Evolutionary conservation across 2,797 vertebrate species (phyloP).

Genomic region (Carcharodon carcharias): DNA sequence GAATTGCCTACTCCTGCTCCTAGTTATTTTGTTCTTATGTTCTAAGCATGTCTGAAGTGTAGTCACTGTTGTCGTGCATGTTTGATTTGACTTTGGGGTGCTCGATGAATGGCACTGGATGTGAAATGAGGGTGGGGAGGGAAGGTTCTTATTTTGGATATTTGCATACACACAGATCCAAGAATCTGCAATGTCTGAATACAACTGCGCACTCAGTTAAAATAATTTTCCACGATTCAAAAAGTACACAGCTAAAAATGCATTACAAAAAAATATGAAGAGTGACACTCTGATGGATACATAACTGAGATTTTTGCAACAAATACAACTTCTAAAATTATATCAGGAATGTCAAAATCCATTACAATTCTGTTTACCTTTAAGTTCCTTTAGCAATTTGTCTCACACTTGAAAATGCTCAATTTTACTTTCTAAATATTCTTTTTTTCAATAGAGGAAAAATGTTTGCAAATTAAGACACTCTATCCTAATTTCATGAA

Average conservation of each 20-base stretch:
- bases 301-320: not conserved
- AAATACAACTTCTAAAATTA: not conserved
- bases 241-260: not conserved
- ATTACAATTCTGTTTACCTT: not conserved
- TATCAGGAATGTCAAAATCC: not conserved
- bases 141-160: not conserved
- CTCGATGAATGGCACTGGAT: not conserved
- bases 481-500: not conserved
- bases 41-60: not conserved
- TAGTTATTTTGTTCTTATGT: no score
- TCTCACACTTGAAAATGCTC: not conserved
- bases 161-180: not conserved
- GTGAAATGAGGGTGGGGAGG: not conserved
- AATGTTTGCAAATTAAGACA: not conserved
- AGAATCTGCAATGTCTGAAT: not conserved
- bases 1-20: no score
- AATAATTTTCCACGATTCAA: not conserved
- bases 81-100: not conserved
- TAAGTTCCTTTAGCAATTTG: not conserved
- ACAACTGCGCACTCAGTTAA: not conserved
- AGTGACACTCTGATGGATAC: not conserved
- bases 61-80: not conserved
- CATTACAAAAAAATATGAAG: not conserved
- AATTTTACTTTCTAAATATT: not conserved
- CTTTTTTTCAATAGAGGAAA: not conserved